Percentiles rank a stretch among this genome's conserved stretches.
Evolutionary conservation across 2,888 invertebrate genomes (phyloP).

Genomic region (Orthosia gothica): DNA sequence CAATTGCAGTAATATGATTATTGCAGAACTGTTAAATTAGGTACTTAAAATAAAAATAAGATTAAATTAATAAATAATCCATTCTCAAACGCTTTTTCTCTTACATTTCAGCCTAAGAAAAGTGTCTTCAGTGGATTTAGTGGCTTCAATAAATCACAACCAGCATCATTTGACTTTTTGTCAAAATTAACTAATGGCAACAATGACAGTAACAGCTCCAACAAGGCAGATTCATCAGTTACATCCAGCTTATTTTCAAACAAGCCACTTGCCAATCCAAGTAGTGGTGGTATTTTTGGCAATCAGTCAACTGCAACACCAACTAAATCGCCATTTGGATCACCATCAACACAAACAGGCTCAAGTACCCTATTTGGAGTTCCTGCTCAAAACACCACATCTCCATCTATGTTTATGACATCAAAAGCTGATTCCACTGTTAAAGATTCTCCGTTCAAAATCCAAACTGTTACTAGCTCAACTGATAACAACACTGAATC

Average conservation of each 20-base stretch:
- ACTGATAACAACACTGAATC: conserved; percentile 71
- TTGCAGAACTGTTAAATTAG: neutral
- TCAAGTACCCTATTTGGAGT: conserved; percentile 60
- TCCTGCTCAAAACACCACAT: conserved; percentile 63
- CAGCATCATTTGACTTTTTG: conserved; percentile 92
- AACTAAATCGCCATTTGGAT: conserved; percentile 75
- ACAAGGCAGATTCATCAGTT: conserved; percentile 70
- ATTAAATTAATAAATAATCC: neutral
- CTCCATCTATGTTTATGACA: conserved; percentile 75
- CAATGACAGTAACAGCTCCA: conserved; percentile 81
- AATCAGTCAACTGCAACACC: conserved; percentile 72
- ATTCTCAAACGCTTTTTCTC: conserved; percentile 18
- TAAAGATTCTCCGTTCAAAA: conserved; percentile 81
- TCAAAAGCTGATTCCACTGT: conserved; percentile 81
- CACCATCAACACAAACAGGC: conserved; percentile 57
- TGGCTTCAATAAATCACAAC: conserved; percentile 91
- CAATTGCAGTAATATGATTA: neutral
- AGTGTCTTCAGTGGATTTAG: conserved; percentile 94
- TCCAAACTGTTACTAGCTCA: conserved; percentile 74
- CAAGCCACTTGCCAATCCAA: conserved; percentile 73
- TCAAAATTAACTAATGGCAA: conserved; percentile 90
- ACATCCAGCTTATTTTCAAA: conserved; percentile 77
- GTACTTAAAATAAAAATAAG: neutral
- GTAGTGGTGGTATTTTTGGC: conserved; percentile 75
- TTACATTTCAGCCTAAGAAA: conserved; percentile 85